A percentile compares a stretch with the other conserved stretches of the same genome.
Conservation (phyloP, 2,113 vertebrate species). For the Phyllostomus hastatus region DNA sequence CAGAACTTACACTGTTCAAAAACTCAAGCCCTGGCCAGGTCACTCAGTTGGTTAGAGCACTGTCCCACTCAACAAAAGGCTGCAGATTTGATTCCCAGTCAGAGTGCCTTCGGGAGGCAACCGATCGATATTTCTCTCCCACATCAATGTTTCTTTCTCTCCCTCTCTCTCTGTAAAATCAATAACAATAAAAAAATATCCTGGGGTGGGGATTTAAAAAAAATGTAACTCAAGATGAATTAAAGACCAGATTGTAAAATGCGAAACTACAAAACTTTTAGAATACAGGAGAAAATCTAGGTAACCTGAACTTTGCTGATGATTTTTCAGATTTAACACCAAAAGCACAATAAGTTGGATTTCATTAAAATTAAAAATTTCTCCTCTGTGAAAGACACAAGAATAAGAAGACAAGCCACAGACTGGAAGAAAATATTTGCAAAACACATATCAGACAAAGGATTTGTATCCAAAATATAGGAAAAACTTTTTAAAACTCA, state of each 20-base stretch:
- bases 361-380: neutral
- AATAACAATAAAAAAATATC: too few species aligned
- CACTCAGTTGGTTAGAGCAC: too few species aligned
- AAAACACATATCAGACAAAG: neutral
- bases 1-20: neutral
- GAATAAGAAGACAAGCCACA: neutral
- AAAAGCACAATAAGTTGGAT: neutral
- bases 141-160: too few species aligned
- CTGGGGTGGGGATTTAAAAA: too few species aligned
- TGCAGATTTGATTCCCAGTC: too few species aligned
- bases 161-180: too few species aligned
- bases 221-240: neutral
- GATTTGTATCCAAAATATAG: neutral
- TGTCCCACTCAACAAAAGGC: too few species aligned
- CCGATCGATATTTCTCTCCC: too few species aligned
- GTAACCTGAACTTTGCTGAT: neutral
- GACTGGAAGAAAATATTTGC: neutral
- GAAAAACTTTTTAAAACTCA: neutral
- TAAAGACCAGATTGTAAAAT: neutral
- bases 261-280: neutral
- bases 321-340: neutral
- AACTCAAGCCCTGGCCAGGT: too few species aligned
- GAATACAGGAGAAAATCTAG: neutral
- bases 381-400: neutral
- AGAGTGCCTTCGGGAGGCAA: too few species aligned